Evolutionary conservation across 1,140 invertebrate species (phyloP).

Genomic region (Drosophila sucinea): DNA sequence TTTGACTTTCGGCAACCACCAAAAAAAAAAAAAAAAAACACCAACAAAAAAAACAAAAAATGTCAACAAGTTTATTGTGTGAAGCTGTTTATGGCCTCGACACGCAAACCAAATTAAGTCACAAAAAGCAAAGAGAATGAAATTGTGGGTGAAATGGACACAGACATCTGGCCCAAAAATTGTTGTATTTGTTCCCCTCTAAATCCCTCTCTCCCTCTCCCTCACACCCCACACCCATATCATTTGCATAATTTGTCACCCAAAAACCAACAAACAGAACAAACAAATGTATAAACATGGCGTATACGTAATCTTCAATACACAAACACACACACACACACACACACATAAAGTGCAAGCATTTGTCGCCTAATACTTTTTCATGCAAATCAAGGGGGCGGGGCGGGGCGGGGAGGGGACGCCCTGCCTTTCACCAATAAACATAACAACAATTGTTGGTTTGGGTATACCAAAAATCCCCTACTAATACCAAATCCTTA

Average conservation of each 20-base stretch:
- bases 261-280: slow-evolving; percentile 43
- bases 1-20: slow-evolving; percentile 48
- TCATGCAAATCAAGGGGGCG: slow-evolving; percentile 72
- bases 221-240: slow-evolving; percentile 16
- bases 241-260: slow-evolving; percentile 78
- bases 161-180: slow-evolving; percentile 34
- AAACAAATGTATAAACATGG: slow-evolving; percentile 55
- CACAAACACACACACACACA: slow-evolving; percentile 29
- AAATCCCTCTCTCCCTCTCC: background rate
- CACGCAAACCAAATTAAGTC: slow-evolving; percentile 77
- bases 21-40: background rate
- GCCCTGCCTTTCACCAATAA: slow-evolving; percentile 11
- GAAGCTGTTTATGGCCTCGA: slow-evolving; percentile 69
- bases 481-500: slow-evolving; percentile 14
- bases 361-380: slow-evolving; percentile 41
- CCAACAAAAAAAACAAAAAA: slow-evolving; percentile 36
- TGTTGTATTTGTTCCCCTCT: slow-evolving; percentile 25
- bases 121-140: slow-evolving; percentile 60
- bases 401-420: slow-evolving; percentile 40
- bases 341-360: slow-evolving; percentile 45
- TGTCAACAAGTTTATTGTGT: slow-evolving; percentile 80
- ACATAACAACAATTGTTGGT: slow-evolving; percentile 21
- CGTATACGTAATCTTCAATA: slow-evolving; percentile 74
- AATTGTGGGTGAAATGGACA: slow-evolving; percentile 42
- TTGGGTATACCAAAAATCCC: slow-evolving; percentile 6